phyloP scores from a whole-genome alignment of 2,113 vertebrate species.

The Osmerus eperlanus region DNA sequence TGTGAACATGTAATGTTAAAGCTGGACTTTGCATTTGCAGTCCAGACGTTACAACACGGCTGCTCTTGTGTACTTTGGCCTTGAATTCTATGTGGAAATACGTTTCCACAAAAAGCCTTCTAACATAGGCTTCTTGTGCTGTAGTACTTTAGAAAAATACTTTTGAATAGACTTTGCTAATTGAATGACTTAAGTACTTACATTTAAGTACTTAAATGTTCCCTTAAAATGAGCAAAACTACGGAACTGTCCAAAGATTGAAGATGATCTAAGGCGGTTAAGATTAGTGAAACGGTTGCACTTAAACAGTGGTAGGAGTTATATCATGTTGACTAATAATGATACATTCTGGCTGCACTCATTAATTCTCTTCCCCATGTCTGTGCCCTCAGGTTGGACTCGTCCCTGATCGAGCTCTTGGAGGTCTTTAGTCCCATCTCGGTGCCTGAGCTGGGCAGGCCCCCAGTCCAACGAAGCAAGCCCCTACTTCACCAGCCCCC shows the following conservation, averaged over 20 bases:
- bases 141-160: too few relatives aligned
- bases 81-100: not conserved
- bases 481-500: constrained; percentile 18
- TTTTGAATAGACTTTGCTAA: not conserved
- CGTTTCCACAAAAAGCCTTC: not conserved
- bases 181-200: not conserved
- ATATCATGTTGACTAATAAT: not conserved
- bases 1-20: too few relatives aligned
- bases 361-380: too few relatives aligned
- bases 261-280: too few relatives aligned
- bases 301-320: not conserved
- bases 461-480: constrained; percentile 30
- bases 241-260: too few relatives aligned
- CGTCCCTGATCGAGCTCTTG: constrained; percentile 79
- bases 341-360: too few relatives aligned
- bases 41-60: too few relatives aligned
- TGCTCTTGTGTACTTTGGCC: too few relatives aligned
- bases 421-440: constrained; percentile 76
- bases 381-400: constrained; percentile 70
- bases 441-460: constrained; percentile 33
- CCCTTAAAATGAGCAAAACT: too few relatives aligned
- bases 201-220: not conserved
- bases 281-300: not conserved
- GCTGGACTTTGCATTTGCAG: too few relatives aligned
- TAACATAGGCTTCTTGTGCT: not conserved